These are phyloP conservation scores for Xenopus petersii DNA, from an alignment of 2,797 vertebrate genomes.

Conservation along the genomic window DNA sequence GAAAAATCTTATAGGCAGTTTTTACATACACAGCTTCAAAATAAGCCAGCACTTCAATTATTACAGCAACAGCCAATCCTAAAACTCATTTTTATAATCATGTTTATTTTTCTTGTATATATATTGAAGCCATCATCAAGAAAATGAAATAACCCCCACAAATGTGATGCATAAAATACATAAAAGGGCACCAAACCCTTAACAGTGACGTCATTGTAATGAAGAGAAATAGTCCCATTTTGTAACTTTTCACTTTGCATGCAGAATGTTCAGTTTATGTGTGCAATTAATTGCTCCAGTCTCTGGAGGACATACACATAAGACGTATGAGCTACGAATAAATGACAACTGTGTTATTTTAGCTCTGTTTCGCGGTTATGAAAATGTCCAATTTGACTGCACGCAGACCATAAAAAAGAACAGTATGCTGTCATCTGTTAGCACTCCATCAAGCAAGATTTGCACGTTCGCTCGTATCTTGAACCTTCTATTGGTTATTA, in stretches of 20 bases:
- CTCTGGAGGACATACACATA: conserved; percentile 59
- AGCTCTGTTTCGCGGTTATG: conserved; percentile 70
- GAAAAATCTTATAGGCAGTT: too few relatives aligned
- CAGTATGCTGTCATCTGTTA: conserved; percentile 68
- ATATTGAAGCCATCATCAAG: too few relatives aligned
- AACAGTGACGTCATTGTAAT: too few relatives aligned
- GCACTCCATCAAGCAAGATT: conserved; percentile 74
- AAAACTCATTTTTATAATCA: too few relatives aligned
- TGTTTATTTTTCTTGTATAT: too few relatives aligned
- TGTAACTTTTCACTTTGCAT: neutral
- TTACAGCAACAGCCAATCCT: too few relatives aligned
- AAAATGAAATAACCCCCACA: too few relatives aligned
- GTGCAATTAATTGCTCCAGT: conserved; percentile 57
- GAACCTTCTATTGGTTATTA: conserved; percentile 60
- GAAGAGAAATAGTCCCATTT: too few relatives aligned
- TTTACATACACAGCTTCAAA: too few relatives aligned
- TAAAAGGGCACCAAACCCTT: too few relatives aligned
- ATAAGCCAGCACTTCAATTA: too few relatives aligned
- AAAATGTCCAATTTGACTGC: conserved; percentile 78
- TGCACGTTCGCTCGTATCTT: conserved; percentile 60
- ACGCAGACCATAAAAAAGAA: conserved; percentile 65
- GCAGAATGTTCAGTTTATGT: conserved; percentile 51
- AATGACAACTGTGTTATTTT: conserved; percentile 64
- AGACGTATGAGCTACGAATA: conserved; percentile 53
- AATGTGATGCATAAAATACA: too few relatives aligned